Base-by-base conservation (phyloP, 1,140 invertebrate species). In the Elymnias hypermnestra region DNA sequence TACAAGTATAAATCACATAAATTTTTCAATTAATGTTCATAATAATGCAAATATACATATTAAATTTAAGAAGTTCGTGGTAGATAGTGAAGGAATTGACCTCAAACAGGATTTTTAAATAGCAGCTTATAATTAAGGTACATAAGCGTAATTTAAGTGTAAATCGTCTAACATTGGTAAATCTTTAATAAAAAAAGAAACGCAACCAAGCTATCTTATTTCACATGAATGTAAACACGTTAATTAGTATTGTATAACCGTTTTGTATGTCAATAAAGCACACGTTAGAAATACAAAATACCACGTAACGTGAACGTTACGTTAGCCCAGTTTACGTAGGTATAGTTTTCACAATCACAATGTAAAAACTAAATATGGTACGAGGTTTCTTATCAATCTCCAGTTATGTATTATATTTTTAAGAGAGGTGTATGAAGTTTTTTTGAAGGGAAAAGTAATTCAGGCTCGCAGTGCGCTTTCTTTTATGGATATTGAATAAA, bases 261-360 rank as follows among this genome's bases (percentile, higher is more conserved):
- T 52, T 57, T 63, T 61, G 53, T 63, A 61, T 57, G 63, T 67
- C 59, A 72, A 69, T 71, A 71, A 62, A 67, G 37, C 50, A 61
- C 61, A 64, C 43, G 48, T 50, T 63, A 63, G 53, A 55, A 59
- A 66, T 65, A 65, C 67, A 68, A 64, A 70, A 62, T 62, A 45
- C 29, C 26, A 67, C 65, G 65, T 70, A 63, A 66, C 52, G 9
- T 40, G 31, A 62, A 46, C 56, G 58, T 62, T 64, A 63, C 52
- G 54, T 52, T 71, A 72, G 44, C 64, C 67, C 55, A 72, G 57
- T 68, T 75, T 63, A 69, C 61, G n/a, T n/a, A n/a, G n/a, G 56
- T 64, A 37, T 38, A 47, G 35, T 53, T 62, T 59, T 62, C 58
- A 62, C 62, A 68, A 62, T 41, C n/a, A n/a, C n/a, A n/a, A n/a